Conservation (phyloP, 1,140 invertebrate genomes). For the Babylonia areolata region DNA sequence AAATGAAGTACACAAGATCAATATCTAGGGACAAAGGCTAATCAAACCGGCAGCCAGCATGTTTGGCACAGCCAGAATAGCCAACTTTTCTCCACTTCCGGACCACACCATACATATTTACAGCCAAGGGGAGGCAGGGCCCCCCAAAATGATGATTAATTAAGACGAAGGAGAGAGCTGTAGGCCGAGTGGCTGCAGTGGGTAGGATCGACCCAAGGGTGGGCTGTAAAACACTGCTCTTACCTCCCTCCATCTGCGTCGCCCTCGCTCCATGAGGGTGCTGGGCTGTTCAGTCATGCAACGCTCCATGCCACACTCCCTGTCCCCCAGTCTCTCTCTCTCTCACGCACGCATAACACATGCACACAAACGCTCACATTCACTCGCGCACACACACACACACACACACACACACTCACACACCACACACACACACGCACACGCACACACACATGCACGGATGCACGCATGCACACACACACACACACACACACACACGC, state of each 20-base stretch:
- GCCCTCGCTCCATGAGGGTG: not conserved
- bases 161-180: not conserved
- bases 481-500: too few species aligned
- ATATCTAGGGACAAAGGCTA: not conserved
- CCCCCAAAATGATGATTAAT: not conserved
- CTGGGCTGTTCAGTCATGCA: not conserved
- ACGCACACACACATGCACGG: too few species aligned
- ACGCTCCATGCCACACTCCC: not conserved
- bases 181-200: not conserved
- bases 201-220: not conserved
- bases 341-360: too few species aligned
- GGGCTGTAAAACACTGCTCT: slow-evolving; percentile 4
- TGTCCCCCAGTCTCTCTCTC: not conserved
- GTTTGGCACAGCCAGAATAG: too few species aligned
- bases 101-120: too few species aligned
- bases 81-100: not conserved
- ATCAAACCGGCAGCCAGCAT: too few species aligned
- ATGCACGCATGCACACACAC: too few species aligned
- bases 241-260: slow-evolving; percentile 13
- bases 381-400: too few species aligned
- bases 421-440: too few species aligned
- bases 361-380: too few species aligned
- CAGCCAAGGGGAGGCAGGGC: too few species aligned
- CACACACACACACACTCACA: too few species aligned
- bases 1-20: not conserved